Evolutionary conservation across 1,140 invertebrate genomes (phyloP), one percentile per base, ranked within the genome.

Genomic region (Wasmannia auropunctata): DNA sequence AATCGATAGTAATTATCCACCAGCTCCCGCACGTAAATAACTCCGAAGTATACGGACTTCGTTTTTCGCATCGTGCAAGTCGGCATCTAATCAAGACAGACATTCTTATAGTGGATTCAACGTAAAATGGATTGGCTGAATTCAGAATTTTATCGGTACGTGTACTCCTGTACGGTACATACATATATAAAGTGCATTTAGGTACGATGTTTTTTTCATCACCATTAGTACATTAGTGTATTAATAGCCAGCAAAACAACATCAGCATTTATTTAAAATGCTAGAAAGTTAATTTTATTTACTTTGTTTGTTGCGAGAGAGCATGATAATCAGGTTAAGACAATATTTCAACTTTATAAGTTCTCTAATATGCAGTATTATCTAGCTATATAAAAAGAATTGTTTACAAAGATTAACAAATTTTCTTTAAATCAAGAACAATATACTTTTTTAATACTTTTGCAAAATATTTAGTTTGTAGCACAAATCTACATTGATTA

Each of bases 1-100:
- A 72, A 85, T 90, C 88, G 74, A 90, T 90, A 85, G 60, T 89
- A 90, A 90, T 90, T 90, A 90, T 87, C 88, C 49, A 16, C 54
- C 69, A 69, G 56, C 62, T 89, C 25, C 63, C 49, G 58, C 74
- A 76, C 85, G 79, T 87, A 90, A 87, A 87, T 87, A 90, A 67
- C 54, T 46, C 58, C 58, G 58, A 83, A 89, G 14, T 75, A 72
- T 40, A 37, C 10, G 37, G 58, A 63, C 31, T 67, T 11, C 46
- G 49, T 60, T 28, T n/a, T 58, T 28, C 16, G 6, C 22, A 40
- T 16, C 63, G 16, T 43, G 31, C 49, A 34, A 81, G 25, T 56
- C 40, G 10, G 51, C n/a, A 5, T 79, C 25, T 83, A 60, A 81
- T 83, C 19, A 22, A 46, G 6, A 14, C 14, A 19, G 25, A 72